Percentiles rank a stretch among this genome's conserved stretches.
These are phyloP conservation scores for Sphyrna mokarran DNA, from an alignment of 2,113 vertebrate species.

Conservation along the genomic window DNA sequence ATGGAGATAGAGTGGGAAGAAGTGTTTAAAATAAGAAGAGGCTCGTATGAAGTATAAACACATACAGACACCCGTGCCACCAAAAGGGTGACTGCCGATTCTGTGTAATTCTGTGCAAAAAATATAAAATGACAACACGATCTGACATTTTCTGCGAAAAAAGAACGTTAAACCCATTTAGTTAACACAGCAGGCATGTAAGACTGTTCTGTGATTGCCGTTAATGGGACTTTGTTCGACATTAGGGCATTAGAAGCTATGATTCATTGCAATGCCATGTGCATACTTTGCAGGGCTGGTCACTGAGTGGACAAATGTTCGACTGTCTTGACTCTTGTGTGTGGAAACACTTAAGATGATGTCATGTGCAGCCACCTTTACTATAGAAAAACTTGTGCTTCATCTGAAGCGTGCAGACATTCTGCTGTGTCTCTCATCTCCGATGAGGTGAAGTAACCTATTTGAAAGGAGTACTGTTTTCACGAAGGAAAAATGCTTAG, in stretches of 20 bases:
- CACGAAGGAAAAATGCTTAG: not conserved
- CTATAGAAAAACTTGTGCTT: not conserved
- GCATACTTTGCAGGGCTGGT: constrained; percentile 11
- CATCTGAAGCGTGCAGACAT: not conserved
- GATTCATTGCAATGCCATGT: not conserved
- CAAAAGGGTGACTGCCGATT: not conserved
- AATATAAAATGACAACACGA: not conserved
- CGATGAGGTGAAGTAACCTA: not conserved
- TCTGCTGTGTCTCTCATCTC: not conserved
- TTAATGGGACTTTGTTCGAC: not conserved
- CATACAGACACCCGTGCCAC: no score
- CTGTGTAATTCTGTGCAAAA: not conserved
- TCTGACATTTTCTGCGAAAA: not conserved
- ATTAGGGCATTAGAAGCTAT: not conserved
- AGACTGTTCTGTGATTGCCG: not conserved
- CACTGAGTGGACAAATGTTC: not conserved
- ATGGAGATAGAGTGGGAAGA: not conserved
- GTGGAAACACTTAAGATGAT: constrained; percentile 6
- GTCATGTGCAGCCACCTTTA: not conserved
- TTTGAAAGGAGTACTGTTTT: not conserved
- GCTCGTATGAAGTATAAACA: not conserved
- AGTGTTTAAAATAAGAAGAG: not conserved
- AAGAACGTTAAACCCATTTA: not conserved
- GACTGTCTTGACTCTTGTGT: not conserved
- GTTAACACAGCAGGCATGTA: not conserved